Base-by-base conservation (phyloP, 2,113 vertebrate genomes). In the Cyphotilapia sp. region DNA sequence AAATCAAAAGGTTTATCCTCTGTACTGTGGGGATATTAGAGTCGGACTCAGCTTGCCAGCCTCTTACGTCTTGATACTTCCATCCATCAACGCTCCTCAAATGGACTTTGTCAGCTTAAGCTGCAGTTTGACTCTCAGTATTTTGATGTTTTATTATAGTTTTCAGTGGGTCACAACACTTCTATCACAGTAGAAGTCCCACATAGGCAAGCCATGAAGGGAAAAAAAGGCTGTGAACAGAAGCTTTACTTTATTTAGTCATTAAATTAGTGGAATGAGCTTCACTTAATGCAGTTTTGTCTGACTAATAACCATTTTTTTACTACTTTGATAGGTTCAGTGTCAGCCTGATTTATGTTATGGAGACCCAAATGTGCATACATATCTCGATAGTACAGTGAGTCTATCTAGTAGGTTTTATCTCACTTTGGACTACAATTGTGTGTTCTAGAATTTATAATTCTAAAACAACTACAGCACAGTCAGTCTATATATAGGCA, bases 1-100 rank as follows among this genome's bases (percentile, higher is more conserved):
- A 78, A 83, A 76, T 87, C 66, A 83, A 47, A 78, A 24, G 80
- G 29, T 76, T 87, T 83, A 83, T 83, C 66, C 53, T 59, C 66
- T 76, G n/a, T 29, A 83, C 66, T 51, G 2, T 22, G 49, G 10
- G 27, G 29, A 33, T 45, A 57, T 82, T 82, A 82, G 57, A 49
- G 45, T 63, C 22, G 8, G 85, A 57, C 61, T 57, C 54, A 6
- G 27, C 57, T 63, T 29, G 27, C 42, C 56, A 33, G 78, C 27
- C n/a, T 59, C 24, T 78, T 78, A 49, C 9, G 61, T 45, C 42
- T 42, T 71, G 61, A 29, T 51, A 5, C 27, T 56, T 10, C 24
- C 1, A 69, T 59, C 16, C 35, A 17, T 78, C 42, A 78, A 51
- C 11, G 4, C 29, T 51, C 22, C 66, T 61, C 81, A 40, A 14